Conservation (phyloP, 2,113 vertebrate species). For the human (Homo sapiens) region GRCh38 chr5:103698501-103699000, state of each 20-base stretch:
- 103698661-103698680: not conserved
- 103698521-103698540: not conserved
- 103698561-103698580: not conserved
- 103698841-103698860: not conserved
- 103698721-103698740: no score
- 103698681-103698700: not conserved
- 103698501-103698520: not conserved
- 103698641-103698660: not conserved
- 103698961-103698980: not conserved
- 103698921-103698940: not conserved
- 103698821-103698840: not conserved
- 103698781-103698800: not conserved
- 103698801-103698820: not conserved
- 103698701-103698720: not conserved
- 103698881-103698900: not conserved
- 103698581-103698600: not conserved
- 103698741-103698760: not conserved
- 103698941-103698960: not conserved
- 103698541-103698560: not conserved
- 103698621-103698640: no score
- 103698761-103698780: not conserved
- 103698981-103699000: not conserved
- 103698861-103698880: not conserved
- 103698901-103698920: not conserved
- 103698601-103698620: not conserved